A percentile compares a stretch with the other conserved stretches of the same genome.
phyloP scores from a whole-genome alignment of 2,797 vertebrate genomes.

The Chaetodon trifasciatus region DNA sequence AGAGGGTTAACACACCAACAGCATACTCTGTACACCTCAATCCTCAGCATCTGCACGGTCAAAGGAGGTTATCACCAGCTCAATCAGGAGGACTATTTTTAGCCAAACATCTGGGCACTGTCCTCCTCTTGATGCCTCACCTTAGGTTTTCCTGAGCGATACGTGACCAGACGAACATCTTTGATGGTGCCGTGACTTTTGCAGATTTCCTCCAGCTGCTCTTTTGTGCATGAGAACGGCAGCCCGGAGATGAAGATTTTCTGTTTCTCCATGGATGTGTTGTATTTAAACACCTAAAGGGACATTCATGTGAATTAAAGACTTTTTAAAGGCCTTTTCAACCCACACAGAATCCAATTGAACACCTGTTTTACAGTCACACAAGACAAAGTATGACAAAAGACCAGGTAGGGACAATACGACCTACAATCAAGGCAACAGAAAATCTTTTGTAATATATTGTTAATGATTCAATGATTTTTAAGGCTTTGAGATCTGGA shows the following conservation, averaged over 20 bases:
- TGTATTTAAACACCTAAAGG: conserved; percentile 95
- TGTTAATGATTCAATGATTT: not conserved
- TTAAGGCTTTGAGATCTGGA: not conserved
- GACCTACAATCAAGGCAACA: not conserved
- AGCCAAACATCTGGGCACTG: conserved; percentile 10
- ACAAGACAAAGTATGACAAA: not conserved
- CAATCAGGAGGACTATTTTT: not conserved
- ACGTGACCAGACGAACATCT: conserved; percentile 95
- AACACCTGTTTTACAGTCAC: not conserved
- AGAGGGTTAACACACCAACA: not conserved
- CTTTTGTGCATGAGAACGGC: conserved; percentile 93
- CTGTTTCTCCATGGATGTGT: conserved; percentile 93
- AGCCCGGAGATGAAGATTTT: conserved; percentile 97
- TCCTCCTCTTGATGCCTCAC: conserved; percentile 71
- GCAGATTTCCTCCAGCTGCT: conserved; percentile 91
- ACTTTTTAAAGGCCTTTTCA: not conserved
- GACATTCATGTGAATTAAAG: not conserved
- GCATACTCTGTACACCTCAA: rapidly evolving
- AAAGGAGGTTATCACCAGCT: not conserved
- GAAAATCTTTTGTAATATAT: not conserved
- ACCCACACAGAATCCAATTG: not conserved
- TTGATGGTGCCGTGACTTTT: conserved; percentile 90
- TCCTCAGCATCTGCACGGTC: conserved; percentile 2
- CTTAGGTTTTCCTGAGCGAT: conserved; percentile 97
- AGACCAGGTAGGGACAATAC: not conserved